phyloP scores from a whole-genome alignment of 1,140 invertebrate species.

The Rhopalosiphum maidis region DNA sequence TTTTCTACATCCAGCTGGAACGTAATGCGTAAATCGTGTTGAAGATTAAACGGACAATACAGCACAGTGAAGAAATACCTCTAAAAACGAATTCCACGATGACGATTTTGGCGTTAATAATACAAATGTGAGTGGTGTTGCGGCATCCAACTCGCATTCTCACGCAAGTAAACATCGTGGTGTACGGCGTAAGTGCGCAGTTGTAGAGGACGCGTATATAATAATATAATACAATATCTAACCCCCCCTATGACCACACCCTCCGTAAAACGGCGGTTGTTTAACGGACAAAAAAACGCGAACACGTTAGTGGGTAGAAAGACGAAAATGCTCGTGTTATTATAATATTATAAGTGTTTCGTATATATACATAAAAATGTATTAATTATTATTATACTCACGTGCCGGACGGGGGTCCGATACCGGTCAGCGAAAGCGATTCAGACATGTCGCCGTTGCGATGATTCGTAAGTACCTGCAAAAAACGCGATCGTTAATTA shows the following conservation, averaged over 20 bases:
- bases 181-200: background rate
- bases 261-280: background rate
- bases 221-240: no score
- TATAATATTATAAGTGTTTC: no score
- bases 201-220: background rate
- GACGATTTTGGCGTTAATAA: background rate
- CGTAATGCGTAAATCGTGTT: no score
- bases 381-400: background rate
- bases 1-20: background rate
- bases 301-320: background rate
- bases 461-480: background rate
- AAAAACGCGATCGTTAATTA: background rate
- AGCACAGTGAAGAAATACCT: background rate
- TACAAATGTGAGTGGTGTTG: no score
- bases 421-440: constrained; percentile 38
- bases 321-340: background rate
- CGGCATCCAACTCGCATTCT: background rate
- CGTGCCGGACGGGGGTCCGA: constrained; percentile 38
- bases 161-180: no score
- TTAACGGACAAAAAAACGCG: background rate
- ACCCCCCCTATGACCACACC: background rate
- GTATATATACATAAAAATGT: no score
- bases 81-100: background rate
- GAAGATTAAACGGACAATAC: background rate
- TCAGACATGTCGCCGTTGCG: background rate